Conservation (phyloP, 2,113 vertebrate species). For the Phalacrocorax aristotelis region DNA sequence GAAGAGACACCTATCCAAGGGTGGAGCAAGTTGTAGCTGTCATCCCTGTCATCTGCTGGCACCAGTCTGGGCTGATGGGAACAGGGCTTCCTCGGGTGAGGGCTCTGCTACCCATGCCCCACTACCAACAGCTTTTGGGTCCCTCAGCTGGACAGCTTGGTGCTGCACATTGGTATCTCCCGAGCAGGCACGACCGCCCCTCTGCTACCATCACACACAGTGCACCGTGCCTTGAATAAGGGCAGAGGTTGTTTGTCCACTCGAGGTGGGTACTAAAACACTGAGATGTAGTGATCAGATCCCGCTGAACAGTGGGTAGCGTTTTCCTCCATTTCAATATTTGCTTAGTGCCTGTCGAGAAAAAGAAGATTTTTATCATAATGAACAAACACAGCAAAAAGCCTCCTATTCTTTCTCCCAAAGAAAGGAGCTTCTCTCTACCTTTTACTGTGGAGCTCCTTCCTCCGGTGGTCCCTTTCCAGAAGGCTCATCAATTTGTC, state of each 20-base stretch:
- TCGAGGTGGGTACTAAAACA: background rate
- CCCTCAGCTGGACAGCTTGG: background rate
- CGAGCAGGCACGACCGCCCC: background rate
- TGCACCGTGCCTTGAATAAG: rapidly evolving
- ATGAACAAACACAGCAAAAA: constrained; percentile 30
- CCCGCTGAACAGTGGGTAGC: background rate
- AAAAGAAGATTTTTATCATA: constrained; percentile 21
- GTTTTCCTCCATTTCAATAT: constrained; percentile 29
- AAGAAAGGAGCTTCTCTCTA: background rate
- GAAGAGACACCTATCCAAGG: background rate
- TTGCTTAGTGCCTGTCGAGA: constrained; percentile 15
- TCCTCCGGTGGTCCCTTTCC: constrained; percentile 42
- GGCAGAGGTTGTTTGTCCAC: background rate
- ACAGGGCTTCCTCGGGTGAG: background rate
- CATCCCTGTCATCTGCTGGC: background rate
- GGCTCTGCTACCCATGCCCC: background rate
- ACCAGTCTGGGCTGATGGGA: background rate
- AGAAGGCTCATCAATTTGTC: constrained; percentile 58
- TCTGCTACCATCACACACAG: background rate
- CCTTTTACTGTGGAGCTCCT: constrained; percentile 20
- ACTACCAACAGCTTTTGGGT: background rate
- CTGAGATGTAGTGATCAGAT: background rate
- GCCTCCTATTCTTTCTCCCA: constrained; percentile 1
- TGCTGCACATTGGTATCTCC: background rate
- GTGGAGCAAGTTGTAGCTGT: background rate